Evolutionary conservation across 2,113 vertebrate genomes (phyloP).

Genomic region (Dryoscopus gambensis): DNA sequence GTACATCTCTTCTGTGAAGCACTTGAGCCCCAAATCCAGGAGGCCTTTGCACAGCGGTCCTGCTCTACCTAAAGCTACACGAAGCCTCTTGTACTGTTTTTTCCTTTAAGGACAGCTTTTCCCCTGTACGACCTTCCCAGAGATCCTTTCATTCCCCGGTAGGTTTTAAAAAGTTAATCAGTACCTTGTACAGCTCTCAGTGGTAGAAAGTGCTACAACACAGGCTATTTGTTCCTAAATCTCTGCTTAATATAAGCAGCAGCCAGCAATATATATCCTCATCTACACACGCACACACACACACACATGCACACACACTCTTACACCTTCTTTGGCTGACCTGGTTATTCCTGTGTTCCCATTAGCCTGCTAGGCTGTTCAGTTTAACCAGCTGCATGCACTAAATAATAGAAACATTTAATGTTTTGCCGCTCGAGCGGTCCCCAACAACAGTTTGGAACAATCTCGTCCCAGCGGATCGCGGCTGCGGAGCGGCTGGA

Average conservation of each 20-base stretch:
- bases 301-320: background rate
- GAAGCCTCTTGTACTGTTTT: background rate
- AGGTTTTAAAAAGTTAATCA: slow-evolving; percentile 40
- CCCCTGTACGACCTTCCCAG: background rate
- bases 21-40: background rate
- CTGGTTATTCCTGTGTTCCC: slow-evolving; percentile 17
- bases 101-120: background rate
- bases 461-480: background rate
- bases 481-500: background rate
- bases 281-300: background rate
- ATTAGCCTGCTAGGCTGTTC: slow-evolving; percentile 15
- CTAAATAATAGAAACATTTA: slow-evolving; percentile 59
- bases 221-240: slow-evolving; percentile 17
- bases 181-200: background rate
- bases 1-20: background rate
- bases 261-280: background rate
- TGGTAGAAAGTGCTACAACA: background rate
- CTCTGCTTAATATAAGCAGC: background rate
- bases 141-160: background rate
- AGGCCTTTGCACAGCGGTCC: background rate
- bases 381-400: slow-evolving; percentile 46
- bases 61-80: rapidly evolving
- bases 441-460: background rate
- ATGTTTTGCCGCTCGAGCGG: slow-evolving; percentile 29
- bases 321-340: slow-evolving; percentile 23